Evolutionary conservation across 2,888 invertebrate genomes (phyloP).

Genomic region (Eumacrocentrus americanus): DNA sequence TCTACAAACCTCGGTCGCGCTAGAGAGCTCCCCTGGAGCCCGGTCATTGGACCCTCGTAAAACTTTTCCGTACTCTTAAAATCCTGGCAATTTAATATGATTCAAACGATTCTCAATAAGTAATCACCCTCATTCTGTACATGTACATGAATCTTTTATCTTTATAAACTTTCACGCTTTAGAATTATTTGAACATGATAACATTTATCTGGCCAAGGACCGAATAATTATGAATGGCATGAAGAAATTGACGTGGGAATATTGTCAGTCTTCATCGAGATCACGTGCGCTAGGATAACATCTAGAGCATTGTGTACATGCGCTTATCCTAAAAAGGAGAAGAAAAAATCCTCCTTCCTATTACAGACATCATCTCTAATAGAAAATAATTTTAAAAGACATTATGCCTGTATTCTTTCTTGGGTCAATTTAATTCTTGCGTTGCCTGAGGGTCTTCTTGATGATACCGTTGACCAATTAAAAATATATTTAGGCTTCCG

Average conservation of each 20-base stretch:
- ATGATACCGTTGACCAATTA: no score
- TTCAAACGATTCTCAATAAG: background rate
- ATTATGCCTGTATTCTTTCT: no score
- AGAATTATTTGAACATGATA: background rate
- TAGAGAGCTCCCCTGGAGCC: constrained; percentile 17
- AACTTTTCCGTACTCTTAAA: constrained; percentile 16
- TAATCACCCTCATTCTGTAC: no score
- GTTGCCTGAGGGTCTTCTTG: no score
- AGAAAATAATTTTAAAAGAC: no score
- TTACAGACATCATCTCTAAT: no score
- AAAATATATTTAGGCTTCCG: no score
- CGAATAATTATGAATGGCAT: background rate
- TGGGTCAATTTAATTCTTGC: no score
- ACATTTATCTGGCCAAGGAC: background rate
- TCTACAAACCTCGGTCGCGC: constrained; percentile 12
- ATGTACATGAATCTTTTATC: background rate
- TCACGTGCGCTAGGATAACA: background rate
- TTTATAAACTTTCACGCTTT: constrained; percentile 10
- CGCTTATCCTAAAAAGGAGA: no score
- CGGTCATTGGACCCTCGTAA: constrained; percentile 27
- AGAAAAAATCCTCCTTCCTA: no score
- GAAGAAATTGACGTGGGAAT: constrained; percentile 1
- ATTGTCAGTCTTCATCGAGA: background rate
- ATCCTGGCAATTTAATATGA: background rate
- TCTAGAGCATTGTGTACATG: background rate